Percentiles rank a stretch among this genome's conserved stretches.
These are phyloP conservation scores for Myiopsitta monachus DNA, from an alignment of 2,113 vertebrate species.

Conservation along the genomic window DNA sequence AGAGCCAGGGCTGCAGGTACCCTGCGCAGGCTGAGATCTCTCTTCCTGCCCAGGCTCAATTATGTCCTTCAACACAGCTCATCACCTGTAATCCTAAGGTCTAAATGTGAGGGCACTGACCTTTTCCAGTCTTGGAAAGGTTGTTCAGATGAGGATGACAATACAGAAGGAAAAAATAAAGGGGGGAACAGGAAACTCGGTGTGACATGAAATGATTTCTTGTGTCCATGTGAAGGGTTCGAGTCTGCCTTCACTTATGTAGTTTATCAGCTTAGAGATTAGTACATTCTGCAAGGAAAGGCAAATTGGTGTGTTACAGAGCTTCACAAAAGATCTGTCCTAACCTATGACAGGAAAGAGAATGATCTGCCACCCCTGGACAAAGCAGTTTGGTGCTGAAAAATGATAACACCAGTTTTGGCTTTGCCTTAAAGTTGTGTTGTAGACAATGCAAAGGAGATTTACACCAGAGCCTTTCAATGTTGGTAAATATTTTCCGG, in stretches of 20 bases:
- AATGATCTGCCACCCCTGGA: background rate
- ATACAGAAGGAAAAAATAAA: background rate
- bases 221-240: rapidly evolving
- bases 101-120: conserved; percentile 25
- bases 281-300: background rate
- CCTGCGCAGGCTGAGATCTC: background rate
- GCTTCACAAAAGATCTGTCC: background rate
- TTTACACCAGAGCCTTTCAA: background rate
- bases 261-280: conserved; percentile 27
- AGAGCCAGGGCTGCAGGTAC: background rate
- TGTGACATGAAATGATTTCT: background rate
- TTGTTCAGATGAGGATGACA: conserved; percentile 29
- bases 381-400: background rate
- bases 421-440: background rate
- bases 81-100: background rate
- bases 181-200: background rate
- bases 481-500: background rate
- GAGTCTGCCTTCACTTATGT: background rate
- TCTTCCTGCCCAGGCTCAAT: background rate
- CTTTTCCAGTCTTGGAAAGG: conserved; percentile 32
- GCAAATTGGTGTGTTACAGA: background rate
- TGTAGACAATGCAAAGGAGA: background rate
- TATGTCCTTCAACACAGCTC: conserved; percentile 34
- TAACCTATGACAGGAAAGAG: background rate
- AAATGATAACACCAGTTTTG: background rate